These are phyloP conservation scores for Todiramphus chloris DNA, from an alignment of 2,113 vertebrate genomes.

Conservation along the genomic window DNA sequence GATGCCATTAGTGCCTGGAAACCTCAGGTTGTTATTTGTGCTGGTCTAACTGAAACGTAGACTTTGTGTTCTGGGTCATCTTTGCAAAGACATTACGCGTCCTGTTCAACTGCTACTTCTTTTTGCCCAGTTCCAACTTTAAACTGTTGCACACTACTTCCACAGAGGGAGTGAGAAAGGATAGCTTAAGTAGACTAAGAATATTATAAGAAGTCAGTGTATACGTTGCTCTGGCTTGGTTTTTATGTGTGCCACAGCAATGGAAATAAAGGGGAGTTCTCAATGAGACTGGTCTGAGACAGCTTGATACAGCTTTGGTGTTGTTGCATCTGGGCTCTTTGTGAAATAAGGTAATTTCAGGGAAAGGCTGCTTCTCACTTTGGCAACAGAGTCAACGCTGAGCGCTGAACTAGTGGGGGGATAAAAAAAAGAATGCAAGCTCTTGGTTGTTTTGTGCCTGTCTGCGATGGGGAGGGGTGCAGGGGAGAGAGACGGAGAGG, in stretches of 20 bases:
- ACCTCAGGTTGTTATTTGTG: not conserved
- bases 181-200: not conserved
- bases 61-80: not conserved
- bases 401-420: not conserved
- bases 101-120: not conserved
- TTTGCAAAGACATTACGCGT: not conserved
- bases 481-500: not conserved
- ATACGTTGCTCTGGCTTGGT: not conserved
- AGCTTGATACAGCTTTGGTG: not conserved
- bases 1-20: not conserved
- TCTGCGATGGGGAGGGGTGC: not conserved
- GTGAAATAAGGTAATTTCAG: not conserved
- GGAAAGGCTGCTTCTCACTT: not conserved
- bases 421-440: not conserved
- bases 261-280: not conserved
- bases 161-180: not conserved
- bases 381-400: not conserved
- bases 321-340: not conserved
- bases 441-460: not conserved
- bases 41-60: not conserved
- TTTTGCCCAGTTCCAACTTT: not conserved
- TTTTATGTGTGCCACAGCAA: not conserved
- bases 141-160: constrained; percentile 1
- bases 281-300: not conserved
- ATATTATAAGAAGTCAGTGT: not conserved